Conservation (phyloP, 53 echinoderm and acorn worm genomes). For the Temnopleurus reevesii region DNA sequence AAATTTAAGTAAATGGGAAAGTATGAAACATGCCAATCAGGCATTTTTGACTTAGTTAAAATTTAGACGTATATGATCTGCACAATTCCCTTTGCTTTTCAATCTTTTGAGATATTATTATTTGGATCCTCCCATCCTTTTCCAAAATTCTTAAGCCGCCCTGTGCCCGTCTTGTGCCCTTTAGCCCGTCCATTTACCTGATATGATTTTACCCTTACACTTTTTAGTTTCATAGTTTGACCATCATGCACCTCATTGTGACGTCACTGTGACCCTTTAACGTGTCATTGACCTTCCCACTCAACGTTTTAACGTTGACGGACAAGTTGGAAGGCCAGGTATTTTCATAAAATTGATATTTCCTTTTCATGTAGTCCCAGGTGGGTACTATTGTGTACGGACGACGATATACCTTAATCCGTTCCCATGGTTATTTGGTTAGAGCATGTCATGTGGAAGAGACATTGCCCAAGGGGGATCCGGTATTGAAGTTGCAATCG, state of each 20-base stretch:
- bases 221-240: background rate
- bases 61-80: too few species aligned
- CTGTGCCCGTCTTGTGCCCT: too few species aligned
- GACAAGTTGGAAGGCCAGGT: conserved; percentile 19
- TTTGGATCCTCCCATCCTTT: too few species aligned
- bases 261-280: background rate
- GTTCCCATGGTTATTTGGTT: background rate
- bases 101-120: too few species aligned
- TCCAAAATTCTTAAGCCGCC: too few species aligned
- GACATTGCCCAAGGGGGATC: background rate
- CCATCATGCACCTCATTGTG: conserved; percentile 15
- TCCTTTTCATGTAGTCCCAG: conserved; percentile 16
- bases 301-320: conserved; percentile 5
- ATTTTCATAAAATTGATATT: conserved; percentile 31
- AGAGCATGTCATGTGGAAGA: background rate
- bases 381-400: background rate
- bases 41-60: too few species aligned
- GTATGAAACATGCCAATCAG: too few species aligned
- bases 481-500: background rate
- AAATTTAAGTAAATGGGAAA: too few species aligned
- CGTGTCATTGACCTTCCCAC: background rate
- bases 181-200: too few species aligned
- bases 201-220: too few species aligned
- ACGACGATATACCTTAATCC: background rate
- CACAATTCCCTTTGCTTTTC: too few species aligned